Evolutionary conservation across 2,888 invertebrate genomes (phyloP).

Genomic region (Mythimna ferrago): DNA sequence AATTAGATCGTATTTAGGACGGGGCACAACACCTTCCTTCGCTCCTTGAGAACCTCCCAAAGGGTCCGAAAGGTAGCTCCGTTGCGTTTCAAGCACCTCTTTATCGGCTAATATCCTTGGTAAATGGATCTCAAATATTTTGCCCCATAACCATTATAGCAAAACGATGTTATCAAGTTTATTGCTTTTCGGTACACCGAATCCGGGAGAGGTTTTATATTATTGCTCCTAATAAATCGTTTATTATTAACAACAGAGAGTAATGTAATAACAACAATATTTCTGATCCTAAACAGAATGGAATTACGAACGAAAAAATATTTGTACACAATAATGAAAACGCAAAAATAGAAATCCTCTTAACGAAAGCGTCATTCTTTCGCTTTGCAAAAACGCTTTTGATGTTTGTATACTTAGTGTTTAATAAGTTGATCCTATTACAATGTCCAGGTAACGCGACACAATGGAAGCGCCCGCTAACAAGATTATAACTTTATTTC

Average conservation of each 20-base stretch:
- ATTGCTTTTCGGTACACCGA: constrained; percentile 76
- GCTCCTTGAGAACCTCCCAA: constrained; percentile 87
- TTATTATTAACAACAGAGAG: constrained; percentile 55
- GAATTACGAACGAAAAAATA: constrained; percentile 41
- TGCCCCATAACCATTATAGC: constrained; percentile 82
- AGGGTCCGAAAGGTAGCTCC: constrained; percentile 88
- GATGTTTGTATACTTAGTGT: constrained; percentile 90
- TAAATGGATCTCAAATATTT: constrained; percentile 89
- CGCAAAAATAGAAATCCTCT: constrained; percentile 82
- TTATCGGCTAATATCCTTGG: constrained; percentile 89
- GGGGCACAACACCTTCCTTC: constrained; percentile 87
- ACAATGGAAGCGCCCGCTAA: constrained; percentile 87
- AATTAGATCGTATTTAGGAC: constrained; percentile 91
- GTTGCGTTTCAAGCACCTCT: constrained; percentile 89
- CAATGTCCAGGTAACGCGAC: constrained; percentile 87
- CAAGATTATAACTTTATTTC: constrained; percentile 90
- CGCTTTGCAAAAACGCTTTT: constrained; percentile 83
- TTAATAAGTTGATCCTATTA: constrained; percentile 91
- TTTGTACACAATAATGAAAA: constrained; percentile 55
- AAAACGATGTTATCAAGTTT: constrained; percentile 84
- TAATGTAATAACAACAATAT: constrained; percentile 51
- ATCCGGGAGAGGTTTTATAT: constrained; percentile 61
- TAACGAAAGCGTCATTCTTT: constrained; percentile 85
- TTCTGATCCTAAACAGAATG: constrained; percentile 51
- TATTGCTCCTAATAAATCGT: constrained; percentile 63